Evolutionary conservation across 2,113 vertebrate species (phyloP).

Genomic region (Poeciliopsis retropinna): DNA sequence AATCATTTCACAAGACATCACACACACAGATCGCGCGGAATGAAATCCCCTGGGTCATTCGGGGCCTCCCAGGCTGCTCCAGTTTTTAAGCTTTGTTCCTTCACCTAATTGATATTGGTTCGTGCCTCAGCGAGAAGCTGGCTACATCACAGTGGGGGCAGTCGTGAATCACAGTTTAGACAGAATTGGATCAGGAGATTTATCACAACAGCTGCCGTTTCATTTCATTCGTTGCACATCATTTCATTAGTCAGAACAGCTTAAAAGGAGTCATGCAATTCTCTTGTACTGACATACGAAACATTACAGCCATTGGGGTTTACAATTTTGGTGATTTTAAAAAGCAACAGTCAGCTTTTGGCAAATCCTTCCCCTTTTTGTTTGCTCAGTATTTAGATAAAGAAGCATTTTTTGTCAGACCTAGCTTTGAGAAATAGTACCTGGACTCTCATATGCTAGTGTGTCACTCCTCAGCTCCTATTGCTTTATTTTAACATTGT

Average conservation of each 20-base stretch:
- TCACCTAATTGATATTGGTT: constrained; percentile 73
- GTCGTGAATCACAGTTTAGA: constrained; percentile 56
- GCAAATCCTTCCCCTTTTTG: neutral
- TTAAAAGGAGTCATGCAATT: constrained; percentile 20
- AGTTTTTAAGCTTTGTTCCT: constrained; percentile 66
- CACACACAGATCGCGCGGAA: constrained; percentile 65
- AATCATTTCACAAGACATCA: constrained; percentile 76
- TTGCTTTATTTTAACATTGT: constrained; percentile 2
- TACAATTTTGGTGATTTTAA: constrained; percentile 17
- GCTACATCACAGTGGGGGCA: constrained; percentile 57
- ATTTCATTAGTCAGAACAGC: constrained; percentile 46
- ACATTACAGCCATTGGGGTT: constrained; percentile 15
- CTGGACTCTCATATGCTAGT: neutral
- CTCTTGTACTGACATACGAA: constrained; percentile 20
- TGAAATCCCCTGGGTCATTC: constrained; percentile 65
- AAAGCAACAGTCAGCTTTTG: constrained; percentile 4
- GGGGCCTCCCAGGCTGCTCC: constrained; percentile 63
- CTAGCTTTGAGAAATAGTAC: neutral
- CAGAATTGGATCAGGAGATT: constrained; percentile 68
- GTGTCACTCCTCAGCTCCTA: neutral
- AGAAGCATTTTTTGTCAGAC: neutral
- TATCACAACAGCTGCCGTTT: constrained; percentile 51
- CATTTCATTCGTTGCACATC: constrained; percentile 47
- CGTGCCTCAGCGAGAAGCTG: constrained; percentile 34
- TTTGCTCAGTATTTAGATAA: neutral